phyloP scores from a whole-genome alignment of 2,888 invertebrate species.

The Drosophila kokeensis region DNA sequence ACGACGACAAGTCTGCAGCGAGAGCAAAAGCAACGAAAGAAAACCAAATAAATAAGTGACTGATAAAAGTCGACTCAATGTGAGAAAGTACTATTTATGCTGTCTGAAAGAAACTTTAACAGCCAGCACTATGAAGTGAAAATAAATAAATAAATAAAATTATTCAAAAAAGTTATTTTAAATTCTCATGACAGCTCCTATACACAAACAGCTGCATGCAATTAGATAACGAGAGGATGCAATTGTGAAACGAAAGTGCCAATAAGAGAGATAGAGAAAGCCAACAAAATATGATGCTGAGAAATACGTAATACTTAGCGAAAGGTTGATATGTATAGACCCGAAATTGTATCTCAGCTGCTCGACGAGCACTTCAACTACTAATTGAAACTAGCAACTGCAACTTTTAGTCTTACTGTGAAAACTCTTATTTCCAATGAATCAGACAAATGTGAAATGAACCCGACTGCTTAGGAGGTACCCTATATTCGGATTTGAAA shows the following conservation, averaged over 20 bases:
- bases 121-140: slow-evolving; percentile 43
- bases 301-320: slow-evolving; percentile 25
- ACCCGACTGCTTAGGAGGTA: not conserved
- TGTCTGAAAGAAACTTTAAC: slow-evolving; percentile 52
- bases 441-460: not conserved
- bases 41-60: slow-evolving; percentile 72
- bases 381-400: slow-evolving; percentile 45
- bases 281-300: slow-evolving; percentile 27
- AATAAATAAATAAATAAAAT: slow-evolving; percentile 73
- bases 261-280: slow-evolving; percentile 7
- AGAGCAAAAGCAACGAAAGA: slow-evolving; percentile 39
- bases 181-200: slow-evolving; percentile 72
- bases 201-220: slow-evolving; percentile 73
- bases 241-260: slow-evolving; percentile 61
- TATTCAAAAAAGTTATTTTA: slow-evolving; percentile 71
- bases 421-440: slow-evolving; percentile 50
- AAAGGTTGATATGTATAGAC: slow-evolving; percentile 61
- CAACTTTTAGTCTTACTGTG: slow-evolving; percentile 37
- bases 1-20: slow-evolving; percentile 43
- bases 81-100: not conserved
- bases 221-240: slow-evolving; percentile 60
- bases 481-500: not conserved
- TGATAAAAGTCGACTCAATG: slow-evolving; percentile 41
- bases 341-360: slow-evolving; percentile 44
- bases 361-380: slow-evolving; percentile 26